These are phyloP conservation scores for Bombus picipes DNA, from an alignment of 1,140 invertebrate genomes.

Conservation along the genomic window DNA sequence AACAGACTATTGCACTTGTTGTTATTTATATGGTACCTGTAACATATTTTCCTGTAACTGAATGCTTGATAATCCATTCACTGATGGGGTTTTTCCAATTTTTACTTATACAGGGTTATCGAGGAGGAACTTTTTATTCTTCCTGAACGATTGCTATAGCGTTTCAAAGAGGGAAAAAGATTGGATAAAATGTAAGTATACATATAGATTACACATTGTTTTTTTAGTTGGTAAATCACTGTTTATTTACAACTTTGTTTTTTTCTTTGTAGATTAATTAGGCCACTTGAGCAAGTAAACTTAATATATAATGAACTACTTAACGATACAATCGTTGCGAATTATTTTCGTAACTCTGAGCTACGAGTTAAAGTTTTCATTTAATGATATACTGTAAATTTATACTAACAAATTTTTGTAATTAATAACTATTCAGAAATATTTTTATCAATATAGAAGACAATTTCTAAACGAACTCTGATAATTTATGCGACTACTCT, in stretches of 20 bases:
- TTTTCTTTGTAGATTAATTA: not conserved
- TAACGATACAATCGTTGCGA: not conserved
- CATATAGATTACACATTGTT: not conserved
- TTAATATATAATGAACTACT: constrained; percentile 25
- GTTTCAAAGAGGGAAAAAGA: not conserved
- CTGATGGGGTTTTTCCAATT: too few relatives aligned
- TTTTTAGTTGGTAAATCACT: not conserved
- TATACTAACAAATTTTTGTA: not conserved
- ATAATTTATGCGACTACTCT: not conserved
- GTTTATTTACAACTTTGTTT: constrained; percentile 28
- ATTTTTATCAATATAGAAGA: not conserved
- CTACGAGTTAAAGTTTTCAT: not conserved
- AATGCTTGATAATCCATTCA: not conserved
- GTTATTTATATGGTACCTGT: constrained; percentile 16
- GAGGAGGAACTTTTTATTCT: not conserved
- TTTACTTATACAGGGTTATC: not conserved
- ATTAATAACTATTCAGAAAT: not conserved
- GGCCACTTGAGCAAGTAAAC: constrained; percentile 41
- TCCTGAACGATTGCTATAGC: not conserved
- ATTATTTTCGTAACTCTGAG: not conserved
- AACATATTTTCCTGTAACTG: not conserved
- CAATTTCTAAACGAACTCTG: constrained; percentile 6
- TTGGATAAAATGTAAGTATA: not conserved
- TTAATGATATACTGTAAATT: not conserved
- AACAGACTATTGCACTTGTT: not conserved